These are phyloP conservation scores for Spilarctia lutea DNA, from an alignment of 2,888 invertebrate species.

Conservation along the genomic window DNA sequence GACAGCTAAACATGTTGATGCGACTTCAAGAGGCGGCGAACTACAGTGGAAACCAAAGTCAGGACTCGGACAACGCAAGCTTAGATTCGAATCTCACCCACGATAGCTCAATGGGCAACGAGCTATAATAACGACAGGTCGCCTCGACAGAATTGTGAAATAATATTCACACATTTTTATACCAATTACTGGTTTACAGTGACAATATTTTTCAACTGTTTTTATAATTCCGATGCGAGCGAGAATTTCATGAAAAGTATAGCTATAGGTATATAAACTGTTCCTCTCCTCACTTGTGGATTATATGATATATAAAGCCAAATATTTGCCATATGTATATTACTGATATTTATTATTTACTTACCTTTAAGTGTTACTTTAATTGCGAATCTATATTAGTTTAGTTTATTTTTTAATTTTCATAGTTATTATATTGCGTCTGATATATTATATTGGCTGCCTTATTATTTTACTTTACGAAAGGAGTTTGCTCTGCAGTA, in stretches of 20 bases:
- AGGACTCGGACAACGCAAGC: slow-evolving; percentile 96
- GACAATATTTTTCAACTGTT: slow-evolving; percentile 45
- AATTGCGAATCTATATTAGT: slow-evolving; percentile 63
- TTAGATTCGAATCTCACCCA: slow-evolving; percentile 92
- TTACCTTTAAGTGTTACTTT: slow-evolving; percentile 67
- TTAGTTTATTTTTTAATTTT: slow-evolving; percentile 55
- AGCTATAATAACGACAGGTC: slow-evolving; percentile 65
- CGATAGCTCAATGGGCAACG: slow-evolving; percentile 88
- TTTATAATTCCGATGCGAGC: slow-evolving; percentile 24
- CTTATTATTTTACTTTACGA: slow-evolving; percentile 54
- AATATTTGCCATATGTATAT: slow-evolving; percentile 85
- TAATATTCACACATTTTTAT: slow-evolving; percentile 33
- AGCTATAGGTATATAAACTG: slow-evolving; percentile 38
- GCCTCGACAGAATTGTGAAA: slow-evolving; percentile 23
- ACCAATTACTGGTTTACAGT: slow-evolving; percentile 47
- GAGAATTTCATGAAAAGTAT: slow-evolving; percentile 43
- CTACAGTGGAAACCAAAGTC: slow-evolving; percentile 95
- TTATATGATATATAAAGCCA: slow-evolving; percentile 79
- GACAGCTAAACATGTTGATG: slow-evolving; percentile 97
- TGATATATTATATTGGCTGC: slow-evolving; percentile 33
- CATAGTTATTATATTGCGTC: slow-evolving; percentile 39
- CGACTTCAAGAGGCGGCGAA: slow-evolving; percentile 98
- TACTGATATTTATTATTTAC: slow-evolving; percentile 77
- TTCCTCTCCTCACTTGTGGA: slow-evolving; percentile 64
- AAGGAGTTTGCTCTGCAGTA: slow-evolving; percentile 79